Evolutionary conservation across 2,113 vertebrate genomes (phyloP), one percentile per base, ranked within the genome.

Genomic region (Colistium nudipinnis): DNA sequence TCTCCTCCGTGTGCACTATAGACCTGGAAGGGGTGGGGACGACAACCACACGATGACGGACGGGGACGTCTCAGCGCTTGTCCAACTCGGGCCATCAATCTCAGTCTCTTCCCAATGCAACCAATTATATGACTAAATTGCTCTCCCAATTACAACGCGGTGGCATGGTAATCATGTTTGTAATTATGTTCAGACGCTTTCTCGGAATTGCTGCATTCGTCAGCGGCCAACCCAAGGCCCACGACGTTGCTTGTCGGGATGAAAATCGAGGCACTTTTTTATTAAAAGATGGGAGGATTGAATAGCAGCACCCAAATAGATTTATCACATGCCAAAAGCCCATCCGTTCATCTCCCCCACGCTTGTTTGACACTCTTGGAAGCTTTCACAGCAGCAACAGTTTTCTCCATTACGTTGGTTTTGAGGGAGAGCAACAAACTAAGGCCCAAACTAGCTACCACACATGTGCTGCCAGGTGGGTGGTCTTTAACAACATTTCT

Each of bases 241-340:
- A n/a, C n/a, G n/a, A n/a, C n/a, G n/a, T n/a, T n/a, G n/a, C n/a
- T n/a, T n/a, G n/a, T n/a, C n/a, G n/a, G n/a, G n/a, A n/a, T n/a
- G n/a, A n/a, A n/a, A n/a, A n/a, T n/a, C n/a, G n/a, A n/a, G n/a
- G n/a, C n/a, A n/a, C n/a, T n/a, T n/a, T n/a, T n/a, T 17, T 47
- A 25, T 8, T 25, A 45, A 19, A 24, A 25, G 20, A 30, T 4
- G 19, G 56, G 9, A 54, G 10, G 47, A 39, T 25, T 4, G 36
- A 47, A 56, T 33, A 71, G n/a, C 24, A 49, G 28, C 27, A 35
- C 35, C 28, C 7, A 30, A 25, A 13, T 62, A 41, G 49, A 28
- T 16, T 35, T 49, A 20, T 31, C 17, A 38, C 36, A 49, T 25
- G 38, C 19, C 25, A 39, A 35, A 52, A 25, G 11, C 41, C 28